phyloP scores from a whole-genome alignment of 2,797 vertebrate genomes.

The Percopsis omiscomaycus region DNA sequence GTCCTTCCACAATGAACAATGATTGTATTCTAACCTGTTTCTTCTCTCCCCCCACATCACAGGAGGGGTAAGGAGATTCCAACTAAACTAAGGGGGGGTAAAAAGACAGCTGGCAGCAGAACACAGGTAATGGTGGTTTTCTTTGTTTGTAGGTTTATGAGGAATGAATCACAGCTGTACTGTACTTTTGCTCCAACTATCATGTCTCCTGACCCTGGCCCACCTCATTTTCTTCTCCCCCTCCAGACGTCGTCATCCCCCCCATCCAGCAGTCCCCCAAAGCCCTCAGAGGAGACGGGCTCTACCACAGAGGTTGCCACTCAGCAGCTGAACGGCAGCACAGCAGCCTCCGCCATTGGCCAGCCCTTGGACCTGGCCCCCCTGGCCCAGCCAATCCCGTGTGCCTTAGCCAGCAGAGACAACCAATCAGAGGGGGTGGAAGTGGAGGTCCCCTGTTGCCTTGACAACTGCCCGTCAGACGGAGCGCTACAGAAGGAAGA shows the following conservation, averaged over 20 bases:
- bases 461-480: conserved; percentile 86
- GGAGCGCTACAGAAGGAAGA: conserved; percentile 87
- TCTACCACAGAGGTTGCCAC: conserved; percentile 67
- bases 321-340: conserved; percentile 83
- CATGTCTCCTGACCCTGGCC: not conserved
- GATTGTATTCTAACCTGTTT: not conserved
- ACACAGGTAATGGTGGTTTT: conserved; percentile 68
- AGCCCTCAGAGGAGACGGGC: conserved; percentile 78
- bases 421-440: conserved; percentile 83
- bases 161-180: not conserved
- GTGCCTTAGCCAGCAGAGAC: conserved; percentile 95
- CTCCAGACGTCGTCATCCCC: conserved; percentile 68
- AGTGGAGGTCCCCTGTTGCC: conserved; percentile 82
- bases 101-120: conserved; percentile 74
- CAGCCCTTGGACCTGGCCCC: conserved; percentile 78
- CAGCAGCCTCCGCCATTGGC: conserved; percentile 74
- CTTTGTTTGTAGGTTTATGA: too few species aligned
- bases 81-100: conserved; percentile 72
- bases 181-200: not conserved
- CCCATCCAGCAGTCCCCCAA: conserved; percentile 77
- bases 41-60: conserved; percentile 16
- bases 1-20: not conserved
- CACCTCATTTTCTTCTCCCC: conserved; percentile 2
- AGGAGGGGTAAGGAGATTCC: conserved; percentile 80
- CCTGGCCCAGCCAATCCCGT: conserved; percentile 83